Percentiles rank a stretch among this genome's conserved stretches.
Evolutionary conservation across 1,140 invertebrate genomes (phyloP).

Genomic region (Sycobia sp.): DNA sequence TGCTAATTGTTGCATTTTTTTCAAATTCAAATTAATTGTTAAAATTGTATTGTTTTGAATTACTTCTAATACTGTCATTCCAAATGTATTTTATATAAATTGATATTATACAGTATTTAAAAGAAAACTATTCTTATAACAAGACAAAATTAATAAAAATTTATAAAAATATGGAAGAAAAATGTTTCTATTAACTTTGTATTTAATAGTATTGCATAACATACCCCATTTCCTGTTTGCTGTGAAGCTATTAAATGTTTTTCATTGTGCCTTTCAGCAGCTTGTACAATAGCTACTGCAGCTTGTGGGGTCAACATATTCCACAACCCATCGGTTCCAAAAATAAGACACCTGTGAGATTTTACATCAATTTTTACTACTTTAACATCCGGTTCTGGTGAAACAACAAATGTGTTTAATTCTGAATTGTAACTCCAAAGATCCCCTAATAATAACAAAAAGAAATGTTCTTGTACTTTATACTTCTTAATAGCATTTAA

Average conservation of each 20-base stretch:
- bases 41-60: too few relatives aligned
- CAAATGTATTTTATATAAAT: slow-evolving; percentile 17
- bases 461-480: too few relatives aligned
- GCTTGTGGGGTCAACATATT: slow-evolving; percentile 87
- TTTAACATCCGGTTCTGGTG: slow-evolving; percentile 94
- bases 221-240: slow-evolving; percentile 57
- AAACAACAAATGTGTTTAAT: slow-evolving; percentile 90
- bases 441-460: slow-evolving; percentile 69
- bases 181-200: neutral
- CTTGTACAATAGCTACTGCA: slow-evolving; percentile 84
- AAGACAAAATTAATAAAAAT: slow-evolving; percentile 1
- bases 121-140: too few relatives aligned
- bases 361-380: slow-evolving; percentile 84
- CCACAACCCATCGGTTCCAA: slow-evolving; percentile 96
- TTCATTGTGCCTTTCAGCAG: slow-evolving; percentile 82
- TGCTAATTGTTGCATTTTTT: too few relatives aligned
- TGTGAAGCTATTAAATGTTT: slow-evolving; percentile 62
- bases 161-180: too few relatives aligned
- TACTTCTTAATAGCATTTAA: neutral
- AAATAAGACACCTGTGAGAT: slow-evolving; percentile 83
- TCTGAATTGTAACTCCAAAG: slow-evolving; percentile 95
- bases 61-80: too few relatives aligned
- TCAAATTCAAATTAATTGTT: too few relatives aligned
- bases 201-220: slow-evolving; percentile 26
- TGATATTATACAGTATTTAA: too few relatives aligned